Evolutionary conservation across 1,140 invertebrate species (phyloP).

Genomic region (Geopemphigus sp.): DNA sequence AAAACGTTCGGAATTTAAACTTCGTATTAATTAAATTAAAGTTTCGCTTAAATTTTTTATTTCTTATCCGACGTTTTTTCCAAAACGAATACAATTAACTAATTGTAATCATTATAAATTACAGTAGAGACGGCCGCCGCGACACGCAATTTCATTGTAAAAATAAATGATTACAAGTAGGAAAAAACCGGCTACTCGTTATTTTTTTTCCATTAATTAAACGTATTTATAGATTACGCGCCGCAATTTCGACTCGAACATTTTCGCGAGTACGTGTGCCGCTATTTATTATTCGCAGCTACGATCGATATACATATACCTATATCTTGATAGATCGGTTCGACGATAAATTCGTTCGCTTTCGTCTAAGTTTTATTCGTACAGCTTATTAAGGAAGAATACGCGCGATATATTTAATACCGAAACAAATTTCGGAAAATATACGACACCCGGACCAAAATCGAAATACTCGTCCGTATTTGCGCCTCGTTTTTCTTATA

Average conservation of each 20-base stretch:
- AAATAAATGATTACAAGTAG: background rate
- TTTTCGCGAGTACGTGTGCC: too few relatives aligned
- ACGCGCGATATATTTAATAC: too few relatives aligned
- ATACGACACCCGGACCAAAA: too few relatives aligned
- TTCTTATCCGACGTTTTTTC: background rate
- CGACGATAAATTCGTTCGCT: too few relatives aligned
- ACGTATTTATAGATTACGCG: background rate
- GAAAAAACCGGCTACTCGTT: background rate
- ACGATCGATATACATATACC: background rate
- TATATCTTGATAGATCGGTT: too few relatives aligned
- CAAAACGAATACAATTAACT: slow-evolving; percentile 4
- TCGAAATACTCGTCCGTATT: too few relatives aligned
- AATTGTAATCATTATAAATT: background rate
- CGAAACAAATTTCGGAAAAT: too few relatives aligned
- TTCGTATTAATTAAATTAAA: background rate
- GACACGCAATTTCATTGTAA: background rate
- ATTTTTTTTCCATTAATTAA: background rate
- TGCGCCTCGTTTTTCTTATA: too few relatives aligned
- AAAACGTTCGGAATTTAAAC: background rate
- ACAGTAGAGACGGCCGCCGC: background rate
- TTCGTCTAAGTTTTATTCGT: too few relatives aligned
- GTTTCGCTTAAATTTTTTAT: background rate
- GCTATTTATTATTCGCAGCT: too few relatives aligned
- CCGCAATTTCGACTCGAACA: too few relatives aligned
- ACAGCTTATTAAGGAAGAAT: too few relatives aligned